Conservation (phyloP, 2,888 invertebrate species). For the Acanthosoma haemorrhoidale region DNA sequence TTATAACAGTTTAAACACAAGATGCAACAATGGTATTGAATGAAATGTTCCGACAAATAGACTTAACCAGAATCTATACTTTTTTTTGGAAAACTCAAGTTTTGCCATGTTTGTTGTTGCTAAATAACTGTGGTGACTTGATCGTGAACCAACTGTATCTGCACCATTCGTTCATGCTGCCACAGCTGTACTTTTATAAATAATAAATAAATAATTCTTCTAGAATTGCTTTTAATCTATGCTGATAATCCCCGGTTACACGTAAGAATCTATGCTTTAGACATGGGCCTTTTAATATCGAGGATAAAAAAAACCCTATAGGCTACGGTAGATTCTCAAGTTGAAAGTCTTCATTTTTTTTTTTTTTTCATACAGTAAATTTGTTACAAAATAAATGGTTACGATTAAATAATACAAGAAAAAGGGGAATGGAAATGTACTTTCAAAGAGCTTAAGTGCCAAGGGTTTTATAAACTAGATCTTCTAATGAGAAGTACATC, state of each 20-base stretch:
- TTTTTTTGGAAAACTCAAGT: not conserved
- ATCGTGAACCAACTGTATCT: not conserved
- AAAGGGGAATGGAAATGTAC: not conserved
- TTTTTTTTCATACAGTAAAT: not conserved
- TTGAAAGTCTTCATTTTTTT: not conserved
- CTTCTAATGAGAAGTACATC: conserved; percentile 3
- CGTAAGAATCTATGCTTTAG: not conserved
- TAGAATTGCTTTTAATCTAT: not conserved
- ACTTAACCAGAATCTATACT: not conserved
- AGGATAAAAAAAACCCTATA: not conserved
- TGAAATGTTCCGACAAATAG: not conserved
- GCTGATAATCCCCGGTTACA: not conserved
- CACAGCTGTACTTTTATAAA: not conserved
- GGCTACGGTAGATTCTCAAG: not conserved
- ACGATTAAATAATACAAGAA: not conserved
- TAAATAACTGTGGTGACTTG: not conserved
- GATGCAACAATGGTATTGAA: not conserved
- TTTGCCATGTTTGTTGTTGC: conserved; percentile 7
- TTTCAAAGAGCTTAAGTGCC: not conserved
- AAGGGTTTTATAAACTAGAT: not conserved
- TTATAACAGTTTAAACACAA: not conserved
- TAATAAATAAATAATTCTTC: not conserved
- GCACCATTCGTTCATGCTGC: not conserved
- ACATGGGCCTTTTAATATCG: not conserved
- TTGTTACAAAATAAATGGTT: not conserved